A percentile compares a stretch with the other conserved stretches of the same genome.
These are phyloP conservation scores for Papilio glaucus DNA, from an alignment of 1,140 invertebrate species.

Conservation along the genomic window DNA sequence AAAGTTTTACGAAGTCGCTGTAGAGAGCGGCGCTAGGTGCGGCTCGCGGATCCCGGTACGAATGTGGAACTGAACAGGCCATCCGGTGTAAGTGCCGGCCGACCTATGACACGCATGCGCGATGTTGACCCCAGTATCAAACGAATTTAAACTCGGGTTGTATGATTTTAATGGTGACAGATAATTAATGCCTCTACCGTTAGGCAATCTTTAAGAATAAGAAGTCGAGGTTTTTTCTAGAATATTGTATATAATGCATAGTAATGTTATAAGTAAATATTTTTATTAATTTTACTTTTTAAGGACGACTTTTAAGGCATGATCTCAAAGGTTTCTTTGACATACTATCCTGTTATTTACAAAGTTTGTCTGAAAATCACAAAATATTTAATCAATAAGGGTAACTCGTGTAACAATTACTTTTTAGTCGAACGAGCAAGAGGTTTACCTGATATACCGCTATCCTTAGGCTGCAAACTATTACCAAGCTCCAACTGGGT, in stretches of 20 bases:
- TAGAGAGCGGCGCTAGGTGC: constrained; percentile 45
- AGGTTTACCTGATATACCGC: too few species aligned
- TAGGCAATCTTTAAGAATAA: constrained; percentile 29
- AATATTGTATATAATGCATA: neutral
- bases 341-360: too few species aligned
- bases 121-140: constrained; percentile 49
- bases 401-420: too few species aligned
- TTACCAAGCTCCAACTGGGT: too few species aligned
- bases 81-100: constrained; percentile 49
- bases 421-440: too few species aligned
- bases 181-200: constrained; percentile 30
- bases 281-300: too few species aligned
- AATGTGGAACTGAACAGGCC: constrained; percentile 57
- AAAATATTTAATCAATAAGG: too few species aligned
- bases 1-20: constrained; percentile 35
- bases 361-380: too few species aligned
- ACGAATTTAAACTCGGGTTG: constrained; percentile 46
- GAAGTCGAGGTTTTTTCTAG: neutral
- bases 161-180: constrained; percentile 45
- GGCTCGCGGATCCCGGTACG: constrained; percentile 53
- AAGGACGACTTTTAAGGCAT: too few species aligned
- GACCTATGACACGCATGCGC: constrained; percentile 70
- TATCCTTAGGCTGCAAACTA: too few species aligned
- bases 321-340: too few species aligned
- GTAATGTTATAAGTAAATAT: too few species aligned